These are phyloP conservation scores for Lasioglossum morio DNA, from an alignment of 2,888 invertebrate species.

Conservation along the genomic window DNA sequence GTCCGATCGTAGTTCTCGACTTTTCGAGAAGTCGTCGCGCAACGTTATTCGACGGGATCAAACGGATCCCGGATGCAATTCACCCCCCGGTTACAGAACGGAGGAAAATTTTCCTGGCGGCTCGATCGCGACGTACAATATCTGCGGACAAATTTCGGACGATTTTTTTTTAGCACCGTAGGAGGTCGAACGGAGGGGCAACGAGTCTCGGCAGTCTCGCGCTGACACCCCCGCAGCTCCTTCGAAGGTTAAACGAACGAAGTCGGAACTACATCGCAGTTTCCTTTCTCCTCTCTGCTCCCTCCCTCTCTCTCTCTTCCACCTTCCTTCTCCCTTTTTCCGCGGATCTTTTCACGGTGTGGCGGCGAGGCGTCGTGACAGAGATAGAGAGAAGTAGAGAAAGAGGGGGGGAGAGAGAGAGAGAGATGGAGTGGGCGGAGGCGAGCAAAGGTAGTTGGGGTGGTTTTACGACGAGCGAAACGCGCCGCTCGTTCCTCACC, in stretches of 20 bases:
- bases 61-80: neutral
- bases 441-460: conserved; percentile 64
- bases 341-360: conserved; percentile 49
- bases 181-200: neutral
- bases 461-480: conserved; percentile 82
- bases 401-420: neutral
- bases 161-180: neutral
- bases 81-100: neutral
- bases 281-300: conserved; percentile 15
- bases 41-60: neutral
- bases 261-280: conserved; percentile 38
- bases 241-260: conserved; percentile 43
- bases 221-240: neutral
- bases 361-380: neutral
- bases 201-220: neutral
- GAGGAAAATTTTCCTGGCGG: neutral
- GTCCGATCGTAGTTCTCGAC: neutral
- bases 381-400: neutral
- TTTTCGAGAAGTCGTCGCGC: neutral
- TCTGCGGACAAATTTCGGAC: neutral
- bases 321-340: conserved; percentile 6
- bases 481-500: conserved; percentile 70
- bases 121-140: neutral
- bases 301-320: neutral
- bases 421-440: conserved; percentile 26